Conservation (phyloP, 2,888 invertebrate genomes). For the Cerceris rybyensis region DNA sequence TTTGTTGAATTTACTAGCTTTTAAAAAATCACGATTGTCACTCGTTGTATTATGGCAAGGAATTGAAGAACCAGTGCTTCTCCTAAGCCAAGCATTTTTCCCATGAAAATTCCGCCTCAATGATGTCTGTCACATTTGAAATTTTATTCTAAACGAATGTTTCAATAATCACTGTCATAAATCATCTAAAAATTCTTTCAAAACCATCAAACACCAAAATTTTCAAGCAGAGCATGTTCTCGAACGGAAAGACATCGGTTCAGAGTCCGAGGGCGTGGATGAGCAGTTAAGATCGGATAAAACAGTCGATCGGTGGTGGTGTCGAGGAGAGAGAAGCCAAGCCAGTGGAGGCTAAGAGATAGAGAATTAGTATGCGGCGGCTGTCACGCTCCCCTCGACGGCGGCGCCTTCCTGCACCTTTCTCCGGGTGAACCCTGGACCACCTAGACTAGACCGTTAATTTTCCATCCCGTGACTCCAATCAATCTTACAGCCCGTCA, state of each 20-base stretch:
- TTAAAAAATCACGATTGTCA: no score
- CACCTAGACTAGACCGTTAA: constrained; percentile 78
- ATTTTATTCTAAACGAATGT: no score
- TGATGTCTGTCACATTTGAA: background rate
- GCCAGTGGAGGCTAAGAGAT: constrained; percentile 36
- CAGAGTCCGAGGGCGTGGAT: constrained; percentile 23
- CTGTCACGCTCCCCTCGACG: constrained; percentile 73
- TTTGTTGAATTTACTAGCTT: no score
- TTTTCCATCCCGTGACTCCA: constrained; percentile 81
- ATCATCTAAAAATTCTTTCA: background rate
- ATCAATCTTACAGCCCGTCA: constrained; percentile 80
- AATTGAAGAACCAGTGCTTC: no score
- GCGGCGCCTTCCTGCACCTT: constrained; percentile 67
- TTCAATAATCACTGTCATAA: no score
- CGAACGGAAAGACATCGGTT: constrained; percentile 8
- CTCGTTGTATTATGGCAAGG: no score
- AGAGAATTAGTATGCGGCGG: constrained; percentile 78
- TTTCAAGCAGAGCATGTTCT: background rate
- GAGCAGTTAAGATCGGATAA: constrained; percentile 49
- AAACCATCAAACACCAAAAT: background rate
- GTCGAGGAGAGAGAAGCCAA: background rate
- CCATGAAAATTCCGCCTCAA: background rate
- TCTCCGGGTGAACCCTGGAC: constrained; percentile 61
- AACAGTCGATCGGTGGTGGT: constrained; percentile 36
- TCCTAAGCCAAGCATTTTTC: no score